These are phyloP conservation scores for Leptinotarsa haldemani DNA, from an alignment of 2,888 invertebrate species.

Conservation along the genomic window DNA sequence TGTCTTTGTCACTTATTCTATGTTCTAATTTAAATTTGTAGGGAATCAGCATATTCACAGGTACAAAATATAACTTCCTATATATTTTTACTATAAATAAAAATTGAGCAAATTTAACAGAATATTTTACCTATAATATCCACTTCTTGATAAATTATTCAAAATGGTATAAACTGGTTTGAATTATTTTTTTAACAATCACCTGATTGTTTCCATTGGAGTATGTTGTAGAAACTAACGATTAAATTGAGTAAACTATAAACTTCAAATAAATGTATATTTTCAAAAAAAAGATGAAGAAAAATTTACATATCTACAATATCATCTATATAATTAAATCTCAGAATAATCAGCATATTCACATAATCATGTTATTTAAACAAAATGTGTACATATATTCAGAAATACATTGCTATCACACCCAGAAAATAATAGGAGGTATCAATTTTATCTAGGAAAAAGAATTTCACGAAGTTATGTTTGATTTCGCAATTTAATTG, in stretches of 20 bases:
- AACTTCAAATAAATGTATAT: not conserved
- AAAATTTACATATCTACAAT: constrained; percentile 15
- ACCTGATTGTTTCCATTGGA: no score
- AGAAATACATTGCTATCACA: not conserved
- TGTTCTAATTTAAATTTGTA: no score
- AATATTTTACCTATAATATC: no score
- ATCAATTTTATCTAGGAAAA: not conserved
- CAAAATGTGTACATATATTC: not conserved
- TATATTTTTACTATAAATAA: no score
- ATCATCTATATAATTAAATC: not conserved
- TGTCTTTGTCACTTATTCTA: no score
- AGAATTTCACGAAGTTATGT: not conserved
- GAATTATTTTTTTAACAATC: no score
- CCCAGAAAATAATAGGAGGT: not conserved
- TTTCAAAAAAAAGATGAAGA: not conserved
- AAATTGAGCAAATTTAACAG: no score
- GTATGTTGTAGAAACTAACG: not conserved
- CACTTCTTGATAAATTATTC: no score
- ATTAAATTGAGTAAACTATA: not conserved
- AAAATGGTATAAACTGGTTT: no score
- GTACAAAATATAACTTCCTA: no score
- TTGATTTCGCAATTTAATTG: not conserved
- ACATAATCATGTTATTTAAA: not conserved
- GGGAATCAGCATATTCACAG: no score
- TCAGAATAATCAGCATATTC: not conserved